A percentile compares a stretch with the other conserved stretches of the same genome.
Conservation (phyloP, 2,113 vertebrate genomes). For the Gambusia holbrooki region DNA sequence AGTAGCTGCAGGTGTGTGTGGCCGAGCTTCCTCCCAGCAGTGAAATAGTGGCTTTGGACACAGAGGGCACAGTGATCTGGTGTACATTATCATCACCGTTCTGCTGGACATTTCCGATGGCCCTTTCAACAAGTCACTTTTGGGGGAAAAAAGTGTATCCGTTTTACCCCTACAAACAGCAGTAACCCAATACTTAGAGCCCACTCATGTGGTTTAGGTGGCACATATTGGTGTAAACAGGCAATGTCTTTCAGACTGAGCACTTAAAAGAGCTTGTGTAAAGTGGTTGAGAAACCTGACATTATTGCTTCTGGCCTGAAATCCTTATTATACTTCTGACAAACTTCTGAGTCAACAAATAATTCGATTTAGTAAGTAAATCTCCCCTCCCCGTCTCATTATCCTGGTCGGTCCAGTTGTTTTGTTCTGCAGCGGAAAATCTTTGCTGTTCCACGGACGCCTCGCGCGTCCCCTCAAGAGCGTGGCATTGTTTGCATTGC, state of each 20-base stretch:
- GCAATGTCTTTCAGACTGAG: slow-evolving; percentile 48
- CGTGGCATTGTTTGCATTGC: slow-evolving; percentile 38
- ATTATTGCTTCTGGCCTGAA: neutral
- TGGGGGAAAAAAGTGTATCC: slow-evolving; percentile 58
- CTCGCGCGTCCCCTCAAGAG: slow-evolving; percentile 31
- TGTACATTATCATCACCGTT: slow-evolving; percentile 68
- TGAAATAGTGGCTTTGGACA: slow-evolving; percentile 58
- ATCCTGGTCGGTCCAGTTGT: slow-evolving; percentile 21
- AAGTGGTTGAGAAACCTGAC: slow-evolving; percentile 34
- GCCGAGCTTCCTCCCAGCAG: slow-evolving; percentile 49
- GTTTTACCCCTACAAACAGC: slow-evolving; percentile 72
- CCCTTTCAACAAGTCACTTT: slow-evolving; percentile 69
- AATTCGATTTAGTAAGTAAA: neutral
- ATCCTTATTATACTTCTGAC: slow-evolving; percentile 33
- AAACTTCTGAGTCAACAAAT: neutral
- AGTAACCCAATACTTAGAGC: slow-evolving; percentile 68
- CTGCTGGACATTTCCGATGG: slow-evolving; percentile 66
- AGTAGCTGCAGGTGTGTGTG: slow-evolving; percentile 55
- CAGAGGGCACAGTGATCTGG: slow-evolving; percentile 62
- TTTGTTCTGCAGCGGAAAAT: slow-evolving; percentile 27
- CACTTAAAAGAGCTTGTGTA: slow-evolving; percentile 40
- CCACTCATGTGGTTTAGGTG: slow-evolving; percentile 75
- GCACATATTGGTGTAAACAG: slow-evolving; percentile 73
- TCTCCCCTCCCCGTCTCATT: neutral
- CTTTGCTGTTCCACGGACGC: slow-evolving; percentile 24